Conservation (phyloP, 2,888 invertebrate genomes). For the Sarcophaga variegata region DNA sequence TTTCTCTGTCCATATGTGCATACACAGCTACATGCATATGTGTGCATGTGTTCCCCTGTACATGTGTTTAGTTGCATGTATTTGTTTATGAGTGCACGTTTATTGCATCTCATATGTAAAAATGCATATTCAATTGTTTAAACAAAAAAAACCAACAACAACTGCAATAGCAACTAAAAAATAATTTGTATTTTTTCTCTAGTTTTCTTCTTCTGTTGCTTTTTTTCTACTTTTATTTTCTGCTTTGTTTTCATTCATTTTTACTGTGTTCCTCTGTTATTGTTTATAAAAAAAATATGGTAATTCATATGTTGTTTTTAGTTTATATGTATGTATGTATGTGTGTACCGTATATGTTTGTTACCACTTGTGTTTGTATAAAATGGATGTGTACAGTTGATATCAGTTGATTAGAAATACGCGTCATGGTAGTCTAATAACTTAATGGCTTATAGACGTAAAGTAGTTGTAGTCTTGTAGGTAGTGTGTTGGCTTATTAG, state of each 20-base stretch:
- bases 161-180: neutral
- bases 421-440: too few species aligned
- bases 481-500: too few species aligned
- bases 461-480: too few species aligned
- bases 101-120: slow-evolving; percentile 54
- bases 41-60: neutral
- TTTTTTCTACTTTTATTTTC: neutral
- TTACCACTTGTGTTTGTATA: neutral
- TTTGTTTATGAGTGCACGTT: slow-evolving; percentile 31
- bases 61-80: neutral
- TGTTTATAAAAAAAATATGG: slow-evolving; percentile 59
- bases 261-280: slow-evolving; percentile 27
- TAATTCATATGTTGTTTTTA: slow-evolving; percentile 52
- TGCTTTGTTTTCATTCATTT: neutral
- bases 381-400: neutral
- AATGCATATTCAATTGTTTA: slow-evolving; percentile 65
- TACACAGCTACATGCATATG: neutral
- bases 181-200: too few species aligned
- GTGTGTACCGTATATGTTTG: neutral
- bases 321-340: slow-evolving; percentile 8
- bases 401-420: neutral
- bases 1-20: neutral
- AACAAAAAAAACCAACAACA: slow-evolving; percentile 23
- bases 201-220: neutral
- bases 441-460: too few species aligned